phyloP scores from a whole-genome alignment of 2,797 vertebrate genomes.

The Hipposideros larvatus region DNA sequence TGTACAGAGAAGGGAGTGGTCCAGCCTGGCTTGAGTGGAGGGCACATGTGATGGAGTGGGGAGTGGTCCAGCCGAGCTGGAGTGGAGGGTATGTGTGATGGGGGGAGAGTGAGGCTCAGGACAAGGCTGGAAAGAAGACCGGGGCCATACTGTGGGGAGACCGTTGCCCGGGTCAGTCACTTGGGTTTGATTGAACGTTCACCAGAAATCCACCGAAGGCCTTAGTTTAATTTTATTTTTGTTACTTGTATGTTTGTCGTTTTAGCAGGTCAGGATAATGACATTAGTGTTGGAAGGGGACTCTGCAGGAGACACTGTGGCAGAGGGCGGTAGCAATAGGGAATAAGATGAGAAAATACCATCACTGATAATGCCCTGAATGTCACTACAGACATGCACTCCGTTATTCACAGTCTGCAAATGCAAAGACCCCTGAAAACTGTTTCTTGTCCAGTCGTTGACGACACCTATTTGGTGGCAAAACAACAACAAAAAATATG shows the following conservation, averaged over 20 bases:
- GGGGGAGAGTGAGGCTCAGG: neutral
- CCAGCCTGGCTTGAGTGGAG: no score
- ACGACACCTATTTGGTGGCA: neutral
- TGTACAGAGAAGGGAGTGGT: rapidly evolving
- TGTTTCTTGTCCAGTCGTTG: neutral
- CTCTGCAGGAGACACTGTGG: neutral
- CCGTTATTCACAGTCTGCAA: neutral
- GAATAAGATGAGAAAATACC: neutral
- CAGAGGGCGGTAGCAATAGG: neutral
- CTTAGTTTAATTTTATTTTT: neutral
- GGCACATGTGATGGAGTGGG: no score
- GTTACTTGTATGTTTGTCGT: neutral
- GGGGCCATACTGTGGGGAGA: neutral
- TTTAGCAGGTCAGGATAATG: neutral
- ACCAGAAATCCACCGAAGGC: neutral
- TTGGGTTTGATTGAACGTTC: neutral
- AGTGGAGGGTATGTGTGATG: neutral
- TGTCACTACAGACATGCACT: neutral
- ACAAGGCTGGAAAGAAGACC: neutral
- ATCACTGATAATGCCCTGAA: neutral
- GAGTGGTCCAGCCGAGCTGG: no score
- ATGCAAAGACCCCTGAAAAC: neutral
- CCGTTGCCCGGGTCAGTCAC: neutral
- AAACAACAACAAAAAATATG: neutral
- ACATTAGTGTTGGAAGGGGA: neutral